phyloP scores from a whole-genome alignment of 2,888 invertebrate genomes.

The Temnothorax ravouxi region DNA sequence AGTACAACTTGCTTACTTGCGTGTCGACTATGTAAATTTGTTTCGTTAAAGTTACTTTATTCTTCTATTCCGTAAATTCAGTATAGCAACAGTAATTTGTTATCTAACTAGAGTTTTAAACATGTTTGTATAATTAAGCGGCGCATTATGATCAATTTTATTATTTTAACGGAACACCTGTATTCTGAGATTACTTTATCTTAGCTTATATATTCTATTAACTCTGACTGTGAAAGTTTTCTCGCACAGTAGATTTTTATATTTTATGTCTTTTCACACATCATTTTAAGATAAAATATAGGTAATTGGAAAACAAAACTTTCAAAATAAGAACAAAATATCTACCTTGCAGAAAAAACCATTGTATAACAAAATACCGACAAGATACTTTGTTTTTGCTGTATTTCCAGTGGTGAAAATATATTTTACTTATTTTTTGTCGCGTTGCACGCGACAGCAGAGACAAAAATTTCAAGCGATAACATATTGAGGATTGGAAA shows the following conservation, averaged over 20 bases:
- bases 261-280: background rate
- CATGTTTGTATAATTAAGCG: background rate
- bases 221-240: background rate
- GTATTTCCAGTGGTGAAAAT: background rate
- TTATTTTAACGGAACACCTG: background rate
- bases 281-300: background rate
- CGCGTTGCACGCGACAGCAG: constrained; percentile 4
- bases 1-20: background rate
- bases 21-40: constrained; percentile 46
- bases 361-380: background rate
- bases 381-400: background rate
- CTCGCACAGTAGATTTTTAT: background rate
- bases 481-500: constrained; percentile 46
- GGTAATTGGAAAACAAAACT: background rate
- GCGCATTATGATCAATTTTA: constrained; percentile 1
- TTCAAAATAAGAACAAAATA: background rate
- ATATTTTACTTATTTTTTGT: background rate
- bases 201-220: background rate
- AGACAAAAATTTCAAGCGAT: constrained; percentile 26
- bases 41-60: constrained; percentile 44
- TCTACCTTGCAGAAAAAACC: background rate
- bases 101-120: background rate
- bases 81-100: constrained; percentile 9
- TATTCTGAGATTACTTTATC: background rate
- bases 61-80: constrained; percentile 2